phyloP scores from a whole-genome alignment of 1,140 invertebrate genomes.

The Aphaenogaster rudis region DNA sequence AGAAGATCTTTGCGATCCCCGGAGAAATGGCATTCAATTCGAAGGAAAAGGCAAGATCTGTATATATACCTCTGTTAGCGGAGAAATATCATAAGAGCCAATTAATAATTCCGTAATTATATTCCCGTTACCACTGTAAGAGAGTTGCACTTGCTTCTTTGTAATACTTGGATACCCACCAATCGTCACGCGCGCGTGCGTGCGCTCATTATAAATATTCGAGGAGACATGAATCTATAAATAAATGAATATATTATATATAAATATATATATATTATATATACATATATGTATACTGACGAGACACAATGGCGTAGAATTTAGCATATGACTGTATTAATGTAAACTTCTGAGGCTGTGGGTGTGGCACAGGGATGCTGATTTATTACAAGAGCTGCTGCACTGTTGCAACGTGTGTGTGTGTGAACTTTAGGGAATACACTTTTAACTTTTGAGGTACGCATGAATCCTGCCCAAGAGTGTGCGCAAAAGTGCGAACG shows the following conservation, averaged over 20 bases:
- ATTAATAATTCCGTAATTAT: not conserved
- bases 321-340: conserved; percentile 68
- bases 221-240: conserved; percentile 55
- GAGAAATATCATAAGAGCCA: conserved; percentile 27
- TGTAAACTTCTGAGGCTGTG: conserved; percentile 80
- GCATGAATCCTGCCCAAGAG: conserved; percentile 14
- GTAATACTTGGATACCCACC: conserved; percentile 56
- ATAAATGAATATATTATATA: conserved; percentile 60
- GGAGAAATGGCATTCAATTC: not conserved
- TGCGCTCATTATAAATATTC: conserved; percentile 62
- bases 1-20: not conserved
- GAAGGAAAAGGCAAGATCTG: not conserved
- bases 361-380: conserved; percentile 79
- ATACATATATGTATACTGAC: conserved; percentile 19
- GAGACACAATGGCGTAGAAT: conserved; percentile 14
- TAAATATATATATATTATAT: conserved; percentile 33
- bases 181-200: conserved; percentile 9
- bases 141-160: conserved; percentile 61
- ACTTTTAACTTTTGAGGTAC: conserved; percentile 34
- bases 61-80: conserved; percentile 29
- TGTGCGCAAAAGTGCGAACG: not conserved
- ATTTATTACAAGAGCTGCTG: conserved; percentile 70
- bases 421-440: conserved; percentile 36
- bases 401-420: conserved; percentile 52
- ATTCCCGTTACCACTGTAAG: conserved; percentile 48